Base-by-base conservation (phyloP, 1,140 invertebrate species). In the Drosophila carrolli region DNA sequence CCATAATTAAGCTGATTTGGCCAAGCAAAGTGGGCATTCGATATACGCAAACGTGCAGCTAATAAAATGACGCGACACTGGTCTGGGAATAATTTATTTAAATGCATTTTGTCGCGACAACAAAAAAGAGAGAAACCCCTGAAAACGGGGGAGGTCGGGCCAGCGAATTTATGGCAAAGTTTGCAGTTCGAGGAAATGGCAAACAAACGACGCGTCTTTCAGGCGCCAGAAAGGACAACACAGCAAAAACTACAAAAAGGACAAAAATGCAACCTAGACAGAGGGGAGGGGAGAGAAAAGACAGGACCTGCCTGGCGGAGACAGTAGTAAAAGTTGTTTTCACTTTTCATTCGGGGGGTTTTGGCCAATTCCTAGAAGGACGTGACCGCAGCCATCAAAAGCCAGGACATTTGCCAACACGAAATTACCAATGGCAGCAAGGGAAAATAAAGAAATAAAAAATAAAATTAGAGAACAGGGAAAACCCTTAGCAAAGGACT, bases 1-100 rank as follows among this genome's bases (percentile, higher is more conserved):
- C 73, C 60, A 80, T 75, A 81, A 84, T 84, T 85, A 81, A 72
- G 44, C 46, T 10, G 35, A 55, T n/a, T 50, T 19, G 37, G 27
- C 8, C 13, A 57, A 23, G 37, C 59, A 57, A 63, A 78, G 59
- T 75, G 60, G 78, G 46, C 54, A 67, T 53, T 57, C 51, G 47
- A n/a, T 41, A 47, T 43, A 56, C 14, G 37, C 51, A 40, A 75
- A 65, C 65, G 57, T 60, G 65, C 71, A 65, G 76, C 80, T 81
- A 90, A 90, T 89, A 89, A 90, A 90, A 75, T 85, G 88, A 89
- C 83, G 88, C 89, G 88, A 78, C 84, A 89, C 70, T 73, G 89
- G 85, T 90, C 85, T 85, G 74, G 66, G 78, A 80, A 81, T 88
- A 88, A 91, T 85, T 91, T 91, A 91, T 91, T 91, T 91, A 91